Evolutionary conservation across 2,888 invertebrate species (phyloP).

Genomic region (Onthophagus sagittarius): DNA sequence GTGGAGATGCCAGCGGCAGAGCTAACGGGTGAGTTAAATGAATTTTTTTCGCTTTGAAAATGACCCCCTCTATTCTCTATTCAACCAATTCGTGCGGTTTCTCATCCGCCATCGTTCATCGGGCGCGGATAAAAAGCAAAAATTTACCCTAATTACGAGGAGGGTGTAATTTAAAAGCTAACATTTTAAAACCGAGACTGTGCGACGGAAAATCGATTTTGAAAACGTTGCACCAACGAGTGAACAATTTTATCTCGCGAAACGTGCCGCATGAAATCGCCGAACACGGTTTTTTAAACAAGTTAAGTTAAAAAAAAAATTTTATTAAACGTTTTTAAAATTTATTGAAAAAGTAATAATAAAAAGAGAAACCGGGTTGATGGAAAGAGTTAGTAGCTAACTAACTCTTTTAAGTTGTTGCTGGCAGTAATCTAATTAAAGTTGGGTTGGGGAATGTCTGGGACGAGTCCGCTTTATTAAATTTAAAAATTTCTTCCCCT

Average conservation of each 20-base stretch:
- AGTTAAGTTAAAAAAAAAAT: too few species aligned
- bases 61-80: too few species aligned
- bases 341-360: too few species aligned
- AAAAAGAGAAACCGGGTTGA: too few species aligned
- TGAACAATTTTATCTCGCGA: neutral
- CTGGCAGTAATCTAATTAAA: neutral
- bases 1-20: conserved; percentile 72
- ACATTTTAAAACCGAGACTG: neutral
- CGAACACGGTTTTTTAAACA: neutral
- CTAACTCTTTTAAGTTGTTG: too few species aligned
- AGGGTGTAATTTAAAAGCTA: neutral
- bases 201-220: neutral
- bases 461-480: neutral
- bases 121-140: neutral
- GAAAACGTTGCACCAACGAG: neutral
- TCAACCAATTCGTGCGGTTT: too few species aligned
- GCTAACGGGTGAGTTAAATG: conserved; percentile 71
- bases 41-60: neutral
- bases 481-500: neutral
- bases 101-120: too few species aligned
- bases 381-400: too few species aligned
- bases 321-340: too few species aligned
- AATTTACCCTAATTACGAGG: neutral
- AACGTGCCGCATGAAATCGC: neutral
- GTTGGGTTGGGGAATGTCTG: neutral